Evolutionary conservation across 1,140 invertebrate species (phyloP).

Genomic region (Drosophila gunungcola): DNA sequence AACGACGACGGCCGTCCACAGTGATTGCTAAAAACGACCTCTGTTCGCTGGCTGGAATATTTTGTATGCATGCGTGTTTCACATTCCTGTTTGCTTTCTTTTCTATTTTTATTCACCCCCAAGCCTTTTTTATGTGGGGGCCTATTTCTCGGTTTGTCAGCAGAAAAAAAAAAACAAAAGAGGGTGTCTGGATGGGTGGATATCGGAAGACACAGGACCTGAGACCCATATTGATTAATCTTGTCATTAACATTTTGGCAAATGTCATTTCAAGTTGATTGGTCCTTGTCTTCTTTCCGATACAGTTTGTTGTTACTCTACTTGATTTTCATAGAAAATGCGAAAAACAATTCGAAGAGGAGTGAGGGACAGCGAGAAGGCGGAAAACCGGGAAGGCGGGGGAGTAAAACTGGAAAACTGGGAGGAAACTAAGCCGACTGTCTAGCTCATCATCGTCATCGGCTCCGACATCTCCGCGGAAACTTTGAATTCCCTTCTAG

Average conservation of each 20-base stretch:
- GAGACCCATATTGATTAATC: conserved; percentile 64
- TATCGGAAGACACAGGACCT: not conserved
- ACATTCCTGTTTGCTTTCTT: conserved; percentile 18
- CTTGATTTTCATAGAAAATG: conserved; percentile 15
- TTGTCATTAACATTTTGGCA: conserved; percentile 74
- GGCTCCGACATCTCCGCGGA: not conserved
- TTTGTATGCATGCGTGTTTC: conserved; percentile 60
- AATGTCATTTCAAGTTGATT: conserved; percentile 63
- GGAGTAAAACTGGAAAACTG: too few species aligned
- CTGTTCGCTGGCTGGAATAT: conserved; percentile 4
- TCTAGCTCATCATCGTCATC: conserved; percentile 31
- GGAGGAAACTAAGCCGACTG: conserved; percentile 19
- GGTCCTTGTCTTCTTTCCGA: conserved; percentile 1
- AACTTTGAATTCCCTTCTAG: conserved; percentile 8
- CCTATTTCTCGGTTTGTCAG: conserved; percentile 61
- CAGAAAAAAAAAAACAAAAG: conserved; percentile 56
- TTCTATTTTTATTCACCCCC: conserved; percentile 17
- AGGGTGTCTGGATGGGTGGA: not conserved
- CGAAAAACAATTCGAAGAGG: conserved; percentile 26
- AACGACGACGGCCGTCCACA: not conserved
- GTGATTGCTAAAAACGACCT: conserved; percentile 6
- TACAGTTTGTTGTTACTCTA: conserved; percentile 10
- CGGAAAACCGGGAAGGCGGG: not conserved
- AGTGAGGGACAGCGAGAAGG: not conserved
- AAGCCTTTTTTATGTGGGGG: conserved; percentile 29